Evolutionary conservation across 1,140 invertebrate genomes (phyloP), one percentile per base, ranked within the genome.

Genomic region (Piezodorus guildinii): DNA sequence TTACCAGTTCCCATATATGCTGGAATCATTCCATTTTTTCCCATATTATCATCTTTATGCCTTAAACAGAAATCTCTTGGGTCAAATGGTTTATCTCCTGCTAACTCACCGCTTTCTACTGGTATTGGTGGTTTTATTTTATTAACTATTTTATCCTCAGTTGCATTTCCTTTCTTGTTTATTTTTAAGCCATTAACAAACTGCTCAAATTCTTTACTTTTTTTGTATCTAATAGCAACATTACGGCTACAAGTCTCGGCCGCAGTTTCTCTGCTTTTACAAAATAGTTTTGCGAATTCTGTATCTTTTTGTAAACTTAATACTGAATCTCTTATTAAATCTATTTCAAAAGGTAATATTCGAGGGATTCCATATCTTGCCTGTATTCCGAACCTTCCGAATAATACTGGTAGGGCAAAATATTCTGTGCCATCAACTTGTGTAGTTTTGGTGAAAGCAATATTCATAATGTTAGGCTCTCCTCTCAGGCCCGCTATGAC

Each of bases 351-450:
- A 2, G 46, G n/a, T 43, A 52, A 34, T 10, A 61, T 17, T 17
- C 45, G 60, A 2, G 65, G 65, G 5, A 66, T 14, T 4, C 65
- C 65, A 27, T 62, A 66, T 52, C 51, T 62, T 17, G 59, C 12
- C 15, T 59, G 39, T 39, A 66, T 63, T 16, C 65, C 65, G n/a
- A 58, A 25, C 23, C 21, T 52, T 2, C 65, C 65, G 4, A 66
- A 51, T 27, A 51, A 45, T 2, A 66, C 62, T 16, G 65, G 65
- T 6, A 66, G 44, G 9, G 65, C 34, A 52, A 66, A 66, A 39
- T 63, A 66, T 4, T 66, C 65, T n/a, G 44, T 17, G 3, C 60
- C 62, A 9, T 62, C 43, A 10, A 66, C 51, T 12, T 45, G 58
- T 21, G 19, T 30, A 15, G 39, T 63, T 45, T 43, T 21, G 6